Evolutionary conservation across 2,113 vertebrate genomes (phyloP).

Genomic region (Sphaerodactylus townsendi): DNA sequence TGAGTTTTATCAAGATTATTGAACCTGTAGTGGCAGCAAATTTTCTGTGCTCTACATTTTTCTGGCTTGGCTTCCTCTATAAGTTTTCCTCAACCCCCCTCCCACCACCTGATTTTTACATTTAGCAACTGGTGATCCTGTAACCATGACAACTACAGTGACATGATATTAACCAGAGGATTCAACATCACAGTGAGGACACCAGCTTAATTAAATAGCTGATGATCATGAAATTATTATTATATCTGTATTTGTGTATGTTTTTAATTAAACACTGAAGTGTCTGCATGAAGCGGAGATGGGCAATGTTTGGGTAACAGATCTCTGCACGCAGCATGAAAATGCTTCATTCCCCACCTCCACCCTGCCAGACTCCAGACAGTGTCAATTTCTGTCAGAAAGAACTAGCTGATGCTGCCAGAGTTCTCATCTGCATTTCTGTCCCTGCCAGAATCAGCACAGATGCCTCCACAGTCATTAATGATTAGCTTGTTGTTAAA

Average conservation of each 20-base stretch:
- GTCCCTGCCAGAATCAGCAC: neutral
- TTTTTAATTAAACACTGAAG: conserved; percentile 13
- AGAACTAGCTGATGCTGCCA: conserved; percentile 8
- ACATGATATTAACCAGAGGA: conserved; percentile 59
- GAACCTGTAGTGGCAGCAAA: neutral
- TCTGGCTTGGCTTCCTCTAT: conserved; percentile 33
- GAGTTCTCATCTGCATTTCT: conserved; percentile 15
- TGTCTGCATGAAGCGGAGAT: neutral
- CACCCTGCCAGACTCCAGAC: conserved; percentile 2
- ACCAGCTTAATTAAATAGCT: conserved; percentile 54
- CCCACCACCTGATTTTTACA: conserved; percentile 44
- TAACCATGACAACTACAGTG: conserved; percentile 72
- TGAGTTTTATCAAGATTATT: too few species aligned
- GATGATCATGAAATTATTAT: conserved; percentile 51
- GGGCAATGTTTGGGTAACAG: neutral
- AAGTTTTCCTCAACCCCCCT: neutral
- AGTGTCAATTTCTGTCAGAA: conserved; percentile 42
- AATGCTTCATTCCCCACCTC: neutral
- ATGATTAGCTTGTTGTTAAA: neutral
- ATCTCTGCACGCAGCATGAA: neutral
- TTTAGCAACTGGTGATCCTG: conserved; percentile 53
- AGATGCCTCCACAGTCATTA: neutral
- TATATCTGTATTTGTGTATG: neutral
- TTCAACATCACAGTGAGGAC: conserved; percentile 37
- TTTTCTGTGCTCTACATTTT: conserved; percentile 10